These are phyloP conservation scores for Tachystola acroxantha DNA, from an alignment of 2,888 invertebrate genomes.

Conservation along the genomic window DNA sequence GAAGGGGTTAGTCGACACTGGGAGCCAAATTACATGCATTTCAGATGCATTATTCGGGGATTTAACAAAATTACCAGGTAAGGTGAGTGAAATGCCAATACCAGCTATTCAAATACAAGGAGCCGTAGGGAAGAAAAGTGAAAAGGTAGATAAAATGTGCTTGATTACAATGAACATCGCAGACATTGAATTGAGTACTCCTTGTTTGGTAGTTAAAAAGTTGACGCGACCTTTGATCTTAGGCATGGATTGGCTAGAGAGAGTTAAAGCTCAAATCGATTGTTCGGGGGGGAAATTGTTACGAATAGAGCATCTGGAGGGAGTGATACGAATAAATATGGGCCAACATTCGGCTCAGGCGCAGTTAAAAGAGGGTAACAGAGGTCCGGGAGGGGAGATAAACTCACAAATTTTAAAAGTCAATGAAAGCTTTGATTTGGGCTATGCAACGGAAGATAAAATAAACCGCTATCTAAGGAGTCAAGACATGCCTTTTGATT, in stretches of 20 bases:
- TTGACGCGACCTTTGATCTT: slow-evolving; percentile 8
- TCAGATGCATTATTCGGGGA: slow-evolving; percentile 7
- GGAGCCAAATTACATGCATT: slow-evolving; percentile 15
- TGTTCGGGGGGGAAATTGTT: neutral
- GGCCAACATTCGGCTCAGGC: neutral
- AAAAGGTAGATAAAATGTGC: slow-evolving; percentile 6
- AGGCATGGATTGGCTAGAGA: slow-evolving; percentile 14
- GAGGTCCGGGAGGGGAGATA: too few species aligned
- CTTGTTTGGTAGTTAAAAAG: slow-evolving; percentile 7
- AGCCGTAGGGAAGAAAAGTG: slow-evolving; percentile 13
- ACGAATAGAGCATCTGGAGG: neutral
- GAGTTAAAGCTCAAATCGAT: neutral
- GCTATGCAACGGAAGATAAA: neutral
- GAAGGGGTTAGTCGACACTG: slow-evolving; percentile 12
- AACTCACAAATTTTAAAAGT: too few species aligned
- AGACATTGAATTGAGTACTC: neutral
- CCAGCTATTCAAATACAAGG: slow-evolving; percentile 12
- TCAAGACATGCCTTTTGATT: neutral
- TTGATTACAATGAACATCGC: slow-evolving; percentile 8
- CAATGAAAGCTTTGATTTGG: too few species aligned
- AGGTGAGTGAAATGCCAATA: slow-evolving; percentile 5
- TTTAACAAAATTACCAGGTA: neutral
- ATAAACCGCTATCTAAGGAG: neutral
- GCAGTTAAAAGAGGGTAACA: neutral
- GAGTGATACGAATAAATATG: neutral